Percentiles rank a stretch among this genome's conserved stretches.
These are phyloP conservation scores for Melangyna quadrimaculata DNA, from an alignment of 2,888 invertebrate species.

Conservation along the genomic window DNA sequence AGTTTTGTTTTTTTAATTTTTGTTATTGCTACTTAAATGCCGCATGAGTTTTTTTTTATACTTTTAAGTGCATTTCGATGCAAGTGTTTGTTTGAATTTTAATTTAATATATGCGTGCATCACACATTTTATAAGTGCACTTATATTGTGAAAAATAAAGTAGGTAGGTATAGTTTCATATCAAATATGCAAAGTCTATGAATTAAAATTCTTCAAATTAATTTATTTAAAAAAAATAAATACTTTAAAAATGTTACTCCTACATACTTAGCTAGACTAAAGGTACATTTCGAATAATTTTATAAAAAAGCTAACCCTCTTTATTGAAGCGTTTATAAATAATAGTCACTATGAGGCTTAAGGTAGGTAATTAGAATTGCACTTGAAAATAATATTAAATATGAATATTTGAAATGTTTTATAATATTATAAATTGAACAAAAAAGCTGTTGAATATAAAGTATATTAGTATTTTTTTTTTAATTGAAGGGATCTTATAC, in stretches of 20 bases:
- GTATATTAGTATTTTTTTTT: too few species aligned
- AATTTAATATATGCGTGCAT: conserved; percentile 35
- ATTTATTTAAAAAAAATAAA: background rate
- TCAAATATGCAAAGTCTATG: background rate
- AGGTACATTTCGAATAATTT: too few species aligned
- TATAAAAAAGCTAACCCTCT: too few species aligned
- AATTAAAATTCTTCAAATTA: background rate
- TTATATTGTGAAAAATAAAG: conserved; percentile 24
- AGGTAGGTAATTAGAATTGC: too few species aligned
- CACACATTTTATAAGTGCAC: conserved; percentile 21
- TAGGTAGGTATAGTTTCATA: background rate
- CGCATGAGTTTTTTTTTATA: conserved; percentile 2
- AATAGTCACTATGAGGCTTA: too few species aligned
- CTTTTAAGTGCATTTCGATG: conserved; percentile 53
- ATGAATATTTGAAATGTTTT: too few species aligned
- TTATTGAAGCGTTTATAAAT: too few species aligned
- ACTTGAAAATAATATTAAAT: too few species aligned
- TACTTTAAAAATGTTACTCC: too few species aligned
- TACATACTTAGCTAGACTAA: too few species aligned
- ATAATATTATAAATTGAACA: too few species aligned
- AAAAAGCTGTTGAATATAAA: too few species aligned
- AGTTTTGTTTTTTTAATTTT: background rate
- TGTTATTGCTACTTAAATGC: conserved; percentile 28
- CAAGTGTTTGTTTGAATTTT: conserved; percentile 37
- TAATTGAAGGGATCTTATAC: background rate